These are phyloP conservation scores for Maniola hyperantus DNA, from an alignment of 2,888 invertebrate genomes.

Conservation along the genomic window DNA sequence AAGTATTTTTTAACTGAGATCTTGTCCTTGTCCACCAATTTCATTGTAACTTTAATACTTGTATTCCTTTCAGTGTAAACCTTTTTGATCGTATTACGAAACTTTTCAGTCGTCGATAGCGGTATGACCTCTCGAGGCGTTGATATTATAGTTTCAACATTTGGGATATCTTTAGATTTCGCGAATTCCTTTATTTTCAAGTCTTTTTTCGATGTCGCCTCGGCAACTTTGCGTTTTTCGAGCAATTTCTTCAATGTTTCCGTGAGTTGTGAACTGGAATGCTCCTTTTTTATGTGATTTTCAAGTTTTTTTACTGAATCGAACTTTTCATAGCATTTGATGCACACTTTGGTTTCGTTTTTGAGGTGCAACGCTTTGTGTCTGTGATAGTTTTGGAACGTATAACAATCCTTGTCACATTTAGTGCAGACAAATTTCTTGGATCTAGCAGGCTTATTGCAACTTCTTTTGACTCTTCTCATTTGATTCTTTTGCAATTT, in stretches of 20 bases:
- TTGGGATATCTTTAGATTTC: not conserved
- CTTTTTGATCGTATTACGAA: conserved; percentile 54
- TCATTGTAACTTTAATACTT: conserved; percentile 48
- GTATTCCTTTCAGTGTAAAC: conserved; percentile 38
- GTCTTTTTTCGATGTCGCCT: not conserved
- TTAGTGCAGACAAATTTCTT: conserved; percentile 56
- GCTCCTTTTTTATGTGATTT: conserved; percentile 54
- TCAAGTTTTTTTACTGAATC: conserved; percentile 51
- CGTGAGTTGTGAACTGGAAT: conserved; percentile 60
- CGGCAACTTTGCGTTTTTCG: conserved; percentile 54
- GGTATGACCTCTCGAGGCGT: not conserved
- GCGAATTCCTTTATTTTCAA: not conserved
- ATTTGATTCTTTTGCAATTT: conserved; percentile 21
- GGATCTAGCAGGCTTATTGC: not conserved
- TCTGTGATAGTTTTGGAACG: conserved; percentile 67
- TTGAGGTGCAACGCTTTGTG: conserved; percentile 62
- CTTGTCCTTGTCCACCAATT: conserved; percentile 42
- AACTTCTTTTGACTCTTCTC: conserved; percentile 28
- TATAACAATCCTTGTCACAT: conserved; percentile 69
- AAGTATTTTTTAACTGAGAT: conserved; percentile 66
- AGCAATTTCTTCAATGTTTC: conserved; percentile 65
- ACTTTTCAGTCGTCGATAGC: conserved; percentile 46
- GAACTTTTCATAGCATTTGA: conserved; percentile 61
- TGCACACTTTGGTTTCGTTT: conserved; percentile 55
- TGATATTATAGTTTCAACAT: not conserved